phyloP scores from a whole-genome alignment of 1,140 invertebrate species.

The Zaprionus capensis region DNA sequence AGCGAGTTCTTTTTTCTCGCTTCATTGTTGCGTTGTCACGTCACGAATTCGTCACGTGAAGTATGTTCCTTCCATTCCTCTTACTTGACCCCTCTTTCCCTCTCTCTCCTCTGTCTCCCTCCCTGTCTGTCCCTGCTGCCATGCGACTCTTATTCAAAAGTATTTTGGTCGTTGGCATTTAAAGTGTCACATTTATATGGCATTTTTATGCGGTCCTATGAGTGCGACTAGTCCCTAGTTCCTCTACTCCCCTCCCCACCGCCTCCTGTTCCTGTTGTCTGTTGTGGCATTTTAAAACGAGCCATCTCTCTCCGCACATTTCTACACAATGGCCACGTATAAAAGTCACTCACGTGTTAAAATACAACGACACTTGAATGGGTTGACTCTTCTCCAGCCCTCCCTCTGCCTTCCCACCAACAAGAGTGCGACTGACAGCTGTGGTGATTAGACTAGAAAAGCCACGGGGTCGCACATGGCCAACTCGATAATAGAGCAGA shows the following conservation, averaged over 20 bases:
- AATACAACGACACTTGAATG: constrained; percentile 63
- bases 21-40: constrained; percentile 47
- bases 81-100: background rate
- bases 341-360: constrained; percentile 77
- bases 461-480: no score
- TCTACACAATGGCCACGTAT: constrained; percentile 49
- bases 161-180: constrained; percentile 82
- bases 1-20: constrained; percentile 1
- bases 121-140: constrained; percentile 25
- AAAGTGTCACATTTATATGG: constrained; percentile 82
- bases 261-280: background rate
- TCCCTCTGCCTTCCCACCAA: background rate
- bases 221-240: constrained; percentile 18
- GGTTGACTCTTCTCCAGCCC: constrained; percentile 11
- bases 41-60: constrained; percentile 81
- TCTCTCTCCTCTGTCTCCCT: background rate
- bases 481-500: no score
- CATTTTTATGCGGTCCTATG: constrained; percentile 71
- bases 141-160: constrained; percentile 45
- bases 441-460: constrained; percentile 33
- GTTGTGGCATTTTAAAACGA: constrained; percentile 32
- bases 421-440: constrained; percentile 29
- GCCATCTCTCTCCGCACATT: constrained; percentile 35
- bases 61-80: constrained; percentile 1
- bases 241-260: background rate